Percentiles rank a stretch among this genome's conserved stretches.
Evolutionary conservation across 1,140 invertebrate species (phyloP).

Genomic region (Chelonus insularis): DNA sequence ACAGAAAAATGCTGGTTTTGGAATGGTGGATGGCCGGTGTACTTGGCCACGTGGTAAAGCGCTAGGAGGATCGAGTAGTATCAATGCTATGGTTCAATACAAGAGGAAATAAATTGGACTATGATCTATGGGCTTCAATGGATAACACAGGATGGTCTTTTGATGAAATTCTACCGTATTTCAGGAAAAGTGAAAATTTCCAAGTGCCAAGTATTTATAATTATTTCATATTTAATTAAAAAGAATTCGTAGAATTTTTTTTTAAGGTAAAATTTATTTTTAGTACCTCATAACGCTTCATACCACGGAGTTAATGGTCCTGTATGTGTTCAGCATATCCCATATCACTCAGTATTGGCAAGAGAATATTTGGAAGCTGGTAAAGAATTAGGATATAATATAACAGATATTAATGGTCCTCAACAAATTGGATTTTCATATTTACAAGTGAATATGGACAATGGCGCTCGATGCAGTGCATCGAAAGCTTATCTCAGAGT

Average conservation of each 20-base stretch:
- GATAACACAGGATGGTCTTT: conserved; percentile 64
- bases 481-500: conserved; percentile 65
- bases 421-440: conserved; percentile 63
- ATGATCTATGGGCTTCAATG: conserved; percentile 66
- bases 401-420: conserved; percentile 62
- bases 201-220: too few relatives aligned
- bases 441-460: conserved; percentile 69
- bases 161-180: too few relatives aligned
- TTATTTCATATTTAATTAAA: too few relatives aligned
- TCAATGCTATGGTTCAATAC: conserved; percentile 85
- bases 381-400: conserved; percentile 58
- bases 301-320: conserved; percentile 59
- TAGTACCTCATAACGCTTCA: conserved; percentile 48
- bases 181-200: conserved; percentile 57
- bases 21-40: conserved; percentile 59
- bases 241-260: too few relatives aligned
- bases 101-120: conserved; percentile 70
- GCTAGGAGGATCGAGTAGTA: conserved; percentile 74
- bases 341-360: conserved; percentile 53
- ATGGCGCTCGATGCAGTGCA: conserved; percentile 68
- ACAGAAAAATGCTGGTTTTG: conserved; percentile 61
- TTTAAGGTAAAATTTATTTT: too few relatives aligned
- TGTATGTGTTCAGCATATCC: conserved; percentile 52
- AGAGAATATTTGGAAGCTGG: conserved; percentile 64
- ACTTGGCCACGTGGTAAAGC: conserved; percentile 72